A percentile compares a stretch with the other conserved stretches of the same genome.
phyloP scores from a whole-genome alignment of 2,113 vertebrate genomes.

The Rana temporaria region DNA sequence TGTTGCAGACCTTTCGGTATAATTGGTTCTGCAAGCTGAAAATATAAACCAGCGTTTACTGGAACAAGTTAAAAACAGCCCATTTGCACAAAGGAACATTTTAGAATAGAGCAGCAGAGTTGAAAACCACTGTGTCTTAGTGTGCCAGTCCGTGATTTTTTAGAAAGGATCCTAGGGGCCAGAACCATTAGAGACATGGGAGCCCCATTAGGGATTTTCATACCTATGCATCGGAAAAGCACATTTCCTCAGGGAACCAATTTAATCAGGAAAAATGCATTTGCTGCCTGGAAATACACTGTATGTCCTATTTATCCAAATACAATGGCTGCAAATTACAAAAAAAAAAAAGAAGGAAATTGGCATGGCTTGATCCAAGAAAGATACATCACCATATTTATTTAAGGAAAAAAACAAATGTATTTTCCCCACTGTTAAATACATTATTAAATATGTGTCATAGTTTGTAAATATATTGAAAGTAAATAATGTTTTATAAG shows the following conservation, averaged over 20 bases:
- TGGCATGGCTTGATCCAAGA: not conserved
- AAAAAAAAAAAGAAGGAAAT: conserved; percentile 29
- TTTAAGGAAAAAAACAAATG: conserved; percentile 7
- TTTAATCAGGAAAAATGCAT: conserved; percentile 46
- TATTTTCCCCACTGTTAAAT: not conserved
- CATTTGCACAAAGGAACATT: conserved; percentile 41
- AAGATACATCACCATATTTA: conserved; percentile 16
- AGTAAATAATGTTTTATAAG: too few species aligned
- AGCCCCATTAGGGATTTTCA: conserved; percentile 58
- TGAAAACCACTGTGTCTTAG: conserved; percentile 30
- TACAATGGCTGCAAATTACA: conserved; percentile 48
- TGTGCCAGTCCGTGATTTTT: conserved; percentile 43
- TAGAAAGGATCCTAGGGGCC: conserved; percentile 35
- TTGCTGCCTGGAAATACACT: conserved; percentile 34
- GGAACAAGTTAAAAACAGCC: conserved; percentile 48
- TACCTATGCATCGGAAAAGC: conserved; percentile 42
- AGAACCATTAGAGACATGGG: conserved; percentile 53
- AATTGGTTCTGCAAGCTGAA: conserved; percentile 39
- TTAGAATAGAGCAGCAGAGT: conserved; percentile 29
- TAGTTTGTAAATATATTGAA: too few species aligned
- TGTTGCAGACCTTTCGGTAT: conserved; percentile 31
- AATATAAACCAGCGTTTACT: conserved; percentile 26
- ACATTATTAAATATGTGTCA: too few species aligned
- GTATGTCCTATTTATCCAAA: conserved; percentile 49
- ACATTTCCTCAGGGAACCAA: conserved; percentile 52